phyloP scores from a whole-genome alignment of 2,888 invertebrate genomes.

The Erynnis tages region DNA sequence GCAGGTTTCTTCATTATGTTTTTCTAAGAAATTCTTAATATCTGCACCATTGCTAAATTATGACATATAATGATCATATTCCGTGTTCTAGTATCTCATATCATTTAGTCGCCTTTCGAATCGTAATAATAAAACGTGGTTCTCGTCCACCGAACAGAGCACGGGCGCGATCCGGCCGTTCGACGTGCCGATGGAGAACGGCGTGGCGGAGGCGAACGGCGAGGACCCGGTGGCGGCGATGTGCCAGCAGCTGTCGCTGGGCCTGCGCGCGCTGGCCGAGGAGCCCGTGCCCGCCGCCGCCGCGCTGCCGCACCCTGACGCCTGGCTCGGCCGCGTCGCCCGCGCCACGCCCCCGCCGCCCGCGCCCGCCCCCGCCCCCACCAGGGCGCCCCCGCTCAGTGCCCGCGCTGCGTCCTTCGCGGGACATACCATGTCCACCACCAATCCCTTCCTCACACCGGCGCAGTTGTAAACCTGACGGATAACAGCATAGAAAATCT shows the following conservation, averaged over 20 bases:
- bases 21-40: too few relatives aligned
- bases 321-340: constrained; percentile 90
- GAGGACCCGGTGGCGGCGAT: constrained; percentile 86
- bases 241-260: constrained; percentile 90
- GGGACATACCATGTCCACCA: constrained; percentile 42
- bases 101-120: too few relatives aligned
- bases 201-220: constrained; percentile 7
- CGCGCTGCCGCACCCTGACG: constrained; percentile 89
- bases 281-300: constrained; percentile 58
- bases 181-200: not conserved
- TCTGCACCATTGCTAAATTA: too few relatives aligned
- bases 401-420: constrained; percentile 56
- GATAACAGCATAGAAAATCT: too few relatives aligned
- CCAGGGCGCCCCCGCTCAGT: constrained; percentile 50
- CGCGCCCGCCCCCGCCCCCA: constrained; percentile 79
- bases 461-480: constrained; percentile 37
- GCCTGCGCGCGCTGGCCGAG: constrained; percentile 87
- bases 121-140: too few relatives aligned
- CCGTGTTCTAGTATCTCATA: too few relatives aligned
- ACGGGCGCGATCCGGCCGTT: not conserved
- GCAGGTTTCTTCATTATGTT: too few relatives aligned
- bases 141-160: too few relatives aligned
- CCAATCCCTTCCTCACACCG: constrained; percentile 53
- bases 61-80: too few relatives aligned
- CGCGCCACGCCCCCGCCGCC: constrained; percentile 82